Base-by-base conservation (phyloP, 2,113 vertebrate species). In the Tachycineta bicolor region DNA sequence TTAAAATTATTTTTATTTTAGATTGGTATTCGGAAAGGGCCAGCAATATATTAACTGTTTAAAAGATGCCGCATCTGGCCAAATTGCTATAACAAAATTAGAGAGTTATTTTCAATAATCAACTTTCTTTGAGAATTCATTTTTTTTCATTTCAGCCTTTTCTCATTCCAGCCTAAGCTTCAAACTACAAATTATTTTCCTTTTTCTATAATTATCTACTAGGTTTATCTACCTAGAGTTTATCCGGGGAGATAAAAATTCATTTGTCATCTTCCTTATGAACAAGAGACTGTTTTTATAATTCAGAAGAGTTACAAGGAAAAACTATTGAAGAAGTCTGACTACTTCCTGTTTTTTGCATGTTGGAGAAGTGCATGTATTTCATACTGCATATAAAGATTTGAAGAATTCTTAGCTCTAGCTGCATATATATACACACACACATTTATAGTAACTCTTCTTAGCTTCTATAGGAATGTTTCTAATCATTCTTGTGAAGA, bases 61-160 rank as follows among this genome's bases (percentile, higher is more conserved):
- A 0, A 29, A 71, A 85, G 79, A 21, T 16, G 9, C 28, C 0
- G 0, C 17, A 39, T 62, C 9, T 70, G n/a, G 25, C 24, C 33
- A 80, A 76, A 71, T 73, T 67, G 25, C 11, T 4, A 9, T 62
- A 29, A 29, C 41, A 76, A 83, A 68, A 22, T 5, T 26, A 31
- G 9, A 34, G 1, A 49, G 55, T 87, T 85, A 4, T 81, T 78
- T 81, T 78, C 46, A 39, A 13, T 60, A 41, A 28, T 65, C 24
- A 7, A 5, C 24, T 73, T 88, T 33, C 33, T 90, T 65, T 60
- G 44, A 60, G 44, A 77, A 83, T 71, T 76, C 3, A 1, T 68
- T 7, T 69, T 70, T 85, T 85, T 25, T 81, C 23, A 59, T 11
- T 68, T 9, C 37, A 59, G 7, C 29, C 22, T 58, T 70, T 85